These are phyloP conservation scores for Lindbergichthys nudifrons DNA, from an alignment of 2,797 vertebrate species.

Conservation along the genomic window DNA sequence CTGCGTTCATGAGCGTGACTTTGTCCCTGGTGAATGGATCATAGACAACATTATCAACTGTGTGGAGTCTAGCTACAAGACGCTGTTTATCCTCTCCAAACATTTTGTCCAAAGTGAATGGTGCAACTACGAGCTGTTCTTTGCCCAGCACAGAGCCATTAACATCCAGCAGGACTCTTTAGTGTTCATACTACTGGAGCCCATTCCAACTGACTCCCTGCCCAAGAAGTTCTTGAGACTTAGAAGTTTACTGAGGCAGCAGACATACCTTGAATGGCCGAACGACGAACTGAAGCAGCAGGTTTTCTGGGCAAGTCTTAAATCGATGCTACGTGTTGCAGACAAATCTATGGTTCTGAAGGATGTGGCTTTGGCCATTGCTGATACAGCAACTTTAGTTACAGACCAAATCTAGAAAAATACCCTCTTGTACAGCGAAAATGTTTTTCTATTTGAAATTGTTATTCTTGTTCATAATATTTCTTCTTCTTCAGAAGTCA, in stretches of 20 bases:
- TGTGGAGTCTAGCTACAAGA: slow-evolving; percentile 91
- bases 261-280: slow-evolving; percentile 90
- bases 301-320: slow-evolving; percentile 88
- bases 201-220: slow-evolving; percentile 84
- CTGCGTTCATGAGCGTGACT: slow-evolving; percentile 89
- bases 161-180: slow-evolving; percentile 83
- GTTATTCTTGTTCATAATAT: neutral
- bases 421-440: neutral
- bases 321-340: slow-evolving; percentile 64
- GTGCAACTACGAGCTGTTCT: slow-evolving; percentile 94
- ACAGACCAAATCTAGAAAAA: slow-evolving; percentile 5
- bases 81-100: slow-evolving; percentile 89
- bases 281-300: slow-evolving; percentile 84
- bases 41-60: slow-evolving; percentile 91
- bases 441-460: neutral
- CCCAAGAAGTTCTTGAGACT: slow-evolving; percentile 87
- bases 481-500: neutral
- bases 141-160: slow-evolving; percentile 89
- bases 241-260: slow-evolving; percentile 82
- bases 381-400: slow-evolving; percentile 57
- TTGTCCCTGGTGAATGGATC: slow-evolving; percentile 88
- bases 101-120: slow-evolving; percentile 91
- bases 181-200: slow-evolving; percentile 88
- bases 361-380: slow-evolving; percentile 53
- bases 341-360: slow-evolving; percentile 64